Percentiles rank a stretch among this genome's conserved stretches.
phyloP scores from a whole-genome alignment of 2,888 invertebrate genomes.

The Drosophila ochracea region DNA sequence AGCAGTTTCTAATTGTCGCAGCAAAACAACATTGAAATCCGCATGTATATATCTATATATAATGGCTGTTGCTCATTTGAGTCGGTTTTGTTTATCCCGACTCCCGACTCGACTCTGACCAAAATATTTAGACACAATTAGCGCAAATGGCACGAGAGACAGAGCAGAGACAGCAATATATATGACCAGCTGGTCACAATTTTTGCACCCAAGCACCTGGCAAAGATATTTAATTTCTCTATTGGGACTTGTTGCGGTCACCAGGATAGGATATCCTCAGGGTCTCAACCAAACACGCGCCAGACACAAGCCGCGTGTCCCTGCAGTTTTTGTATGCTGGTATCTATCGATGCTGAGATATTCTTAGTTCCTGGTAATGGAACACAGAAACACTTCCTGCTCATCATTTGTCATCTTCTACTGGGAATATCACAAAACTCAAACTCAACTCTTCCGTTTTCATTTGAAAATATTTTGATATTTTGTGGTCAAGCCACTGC shows the following conservation, averaged over 20 bases:
- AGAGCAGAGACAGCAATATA: slow-evolving; percentile 14
- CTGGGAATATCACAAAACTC: slow-evolving; percentile 27
- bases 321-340: slow-evolving; percentile 50
- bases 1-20: slow-evolving; percentile 77
- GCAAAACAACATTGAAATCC: slow-evolving; percentile 14
- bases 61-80: slow-evolving; percentile 46
- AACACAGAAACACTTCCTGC: slow-evolving; percentile 43
- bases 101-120: slow-evolving; percentile 33
- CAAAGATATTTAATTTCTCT: slow-evolving; percentile 51
- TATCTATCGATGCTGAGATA: slow-evolving; percentile 26
- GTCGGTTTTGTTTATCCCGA: slow-evolving; percentile 14
- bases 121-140: slow-evolving; percentile 80
- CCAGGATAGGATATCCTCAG: slow-evolving; percentile 7
- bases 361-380: slow-evolving; percentile 55
- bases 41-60: slow-evolving; percentile 10
- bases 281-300: slow-evolving; percentile 52
- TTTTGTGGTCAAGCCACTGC: slow-evolving; percentile 61
- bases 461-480: slow-evolving; percentile 51
- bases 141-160: slow-evolving; percentile 72
- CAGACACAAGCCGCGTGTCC: slow-evolving; percentile 51
- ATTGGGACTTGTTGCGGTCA: slow-evolving; percentile 62
- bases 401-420: slow-evolving; percentile 34
- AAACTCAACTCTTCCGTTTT: slow-evolving; percentile 71
- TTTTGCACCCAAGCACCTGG: slow-evolving; percentile 53
- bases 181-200: slow-evolving; percentile 11